Evolutionary conservation across 2,113 vertebrate species (phyloP).

Genomic region (Paradoxurus hermaphroditus): DNA sequence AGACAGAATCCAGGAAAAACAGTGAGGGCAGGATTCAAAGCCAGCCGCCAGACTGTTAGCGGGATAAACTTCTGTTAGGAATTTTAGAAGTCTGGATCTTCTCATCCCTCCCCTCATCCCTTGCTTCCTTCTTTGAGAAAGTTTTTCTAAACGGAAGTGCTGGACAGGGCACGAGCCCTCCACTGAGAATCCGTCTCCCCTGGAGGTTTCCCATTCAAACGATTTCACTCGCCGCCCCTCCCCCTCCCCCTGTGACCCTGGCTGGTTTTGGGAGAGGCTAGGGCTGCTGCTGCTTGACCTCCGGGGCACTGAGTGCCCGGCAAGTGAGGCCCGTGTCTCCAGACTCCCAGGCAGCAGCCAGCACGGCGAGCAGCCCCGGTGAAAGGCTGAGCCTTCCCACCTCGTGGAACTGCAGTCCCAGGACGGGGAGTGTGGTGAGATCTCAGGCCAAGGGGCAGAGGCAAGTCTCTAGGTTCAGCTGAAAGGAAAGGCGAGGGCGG

Average conservation of each 20-base stretch:
- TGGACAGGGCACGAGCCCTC: background rate
- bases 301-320: rapidly evolving
- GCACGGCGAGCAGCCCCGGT: no score
- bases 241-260: background rate
- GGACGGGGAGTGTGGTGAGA: background rate
- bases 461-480: background rate
- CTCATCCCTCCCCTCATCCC: background rate
- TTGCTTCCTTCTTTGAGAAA: background rate
- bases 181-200: background rate
- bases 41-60: background rate
- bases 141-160: background rate
- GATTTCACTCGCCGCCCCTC: background rate
- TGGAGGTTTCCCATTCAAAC: background rate
- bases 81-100: background rate
- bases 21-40: background rate
- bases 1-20: background rate
- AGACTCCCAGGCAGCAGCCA: background rate
- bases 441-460: background rate
- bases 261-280: background rate
- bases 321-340: background rate
- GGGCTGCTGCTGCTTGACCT: rapidly evolving
- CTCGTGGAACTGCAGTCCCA: background rate
- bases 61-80: background rate
- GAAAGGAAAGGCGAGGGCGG: no score
- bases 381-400: no score